phyloP scores from a whole-genome alignment of 1,140 invertebrate genomes.

The Hyles euphorbiae region DNA sequence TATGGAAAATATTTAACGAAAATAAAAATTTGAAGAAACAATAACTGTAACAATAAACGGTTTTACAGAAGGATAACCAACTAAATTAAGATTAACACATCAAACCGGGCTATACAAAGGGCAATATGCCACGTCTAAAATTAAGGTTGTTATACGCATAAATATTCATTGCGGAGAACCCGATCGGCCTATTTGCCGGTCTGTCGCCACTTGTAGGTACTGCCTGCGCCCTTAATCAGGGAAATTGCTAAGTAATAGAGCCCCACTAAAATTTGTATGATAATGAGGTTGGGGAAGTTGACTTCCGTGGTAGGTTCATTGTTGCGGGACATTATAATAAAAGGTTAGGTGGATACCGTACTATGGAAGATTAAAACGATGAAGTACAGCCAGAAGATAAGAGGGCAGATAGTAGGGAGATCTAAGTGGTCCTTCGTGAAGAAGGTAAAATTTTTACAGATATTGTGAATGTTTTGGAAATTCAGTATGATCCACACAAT shows the following conservation, averaged over 20 bases:
- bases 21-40: too few species aligned
- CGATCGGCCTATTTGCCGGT: constrained; percentile 54
- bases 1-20: too few species aligned
- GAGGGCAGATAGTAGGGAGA: too few species aligned
- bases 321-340: neutral
- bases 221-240: constrained; percentile 48
- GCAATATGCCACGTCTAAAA: constrained; percentile 37
- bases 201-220: constrained; percentile 40
- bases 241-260: constrained; percentile 57
- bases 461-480: too few species aligned
- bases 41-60: too few species aligned
- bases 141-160: constrained; percentile 40
- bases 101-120: neutral
- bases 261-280: constrained; percentile 52
- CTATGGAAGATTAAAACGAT: too few species aligned
- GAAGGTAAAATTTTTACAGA: too few species aligned
- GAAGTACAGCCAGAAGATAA: too few species aligned
- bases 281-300: constrained; percentile 35
- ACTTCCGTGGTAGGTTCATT: constrained; percentile 12
- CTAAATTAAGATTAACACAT: constrained; percentile 1
- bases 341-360: too few species aligned
- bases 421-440: too few species aligned
- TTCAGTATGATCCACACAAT: too few species aligned
- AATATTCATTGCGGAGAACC: constrained; percentile 53
- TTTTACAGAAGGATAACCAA: neutral